Percentiles rank a stretch among this genome's conserved stretches.
These are phyloP conservation scores for Ormyrus thymus DNA, from an alignment of 2,888 invertebrate genomes.

Conservation along the genomic window DNA sequence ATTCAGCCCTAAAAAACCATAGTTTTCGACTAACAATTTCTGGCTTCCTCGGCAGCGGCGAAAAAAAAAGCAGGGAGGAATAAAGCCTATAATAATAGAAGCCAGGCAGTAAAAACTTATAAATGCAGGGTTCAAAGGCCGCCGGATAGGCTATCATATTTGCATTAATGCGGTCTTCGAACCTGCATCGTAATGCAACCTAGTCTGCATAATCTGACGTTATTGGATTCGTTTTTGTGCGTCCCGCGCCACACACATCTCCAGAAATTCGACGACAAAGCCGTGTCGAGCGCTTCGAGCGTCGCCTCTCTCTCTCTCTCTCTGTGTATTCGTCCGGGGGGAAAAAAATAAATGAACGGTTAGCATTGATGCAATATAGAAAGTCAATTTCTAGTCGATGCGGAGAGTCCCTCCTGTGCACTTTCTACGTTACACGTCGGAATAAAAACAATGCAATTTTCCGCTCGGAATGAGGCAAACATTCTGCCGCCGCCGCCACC, in stretches of 20 bases:
- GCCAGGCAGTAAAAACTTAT: slow-evolving; percentile 34
- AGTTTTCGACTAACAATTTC: slow-evolving; percentile 10
- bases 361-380: background rate
- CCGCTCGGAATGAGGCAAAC: background rate
- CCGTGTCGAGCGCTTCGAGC: too few species aligned
- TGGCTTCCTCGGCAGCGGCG: background rate
- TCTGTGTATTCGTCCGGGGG: too few species aligned
- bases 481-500: too few species aligned
- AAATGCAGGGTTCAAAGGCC: slow-evolving; percentile 32
- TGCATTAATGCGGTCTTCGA: slow-evolving; percentile 45
- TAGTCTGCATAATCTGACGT: slow-evolving; percentile 22
- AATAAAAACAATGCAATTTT: slow-evolving; percentile 19
- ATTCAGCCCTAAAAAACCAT: background rate
- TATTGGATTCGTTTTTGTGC: background rate
- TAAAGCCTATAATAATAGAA: slow-evolving; percentile 7
- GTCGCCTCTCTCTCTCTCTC: too few species aligned
- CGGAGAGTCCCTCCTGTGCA: background rate
- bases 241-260: background rate
- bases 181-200: slow-evolving; percentile 17
- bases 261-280: too few species aligned
- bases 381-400: slow-evolving; percentile 1
- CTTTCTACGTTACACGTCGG: slow-evolving; percentile 4
- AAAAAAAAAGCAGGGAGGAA: background rate
- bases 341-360: background rate
- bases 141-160: slow-evolving; percentile 12